These are phyloP conservation scores for Tricholauxania praeusta DNA, from an alignment of 2,888 invertebrate species.

Conservation along the genomic window DNA sequence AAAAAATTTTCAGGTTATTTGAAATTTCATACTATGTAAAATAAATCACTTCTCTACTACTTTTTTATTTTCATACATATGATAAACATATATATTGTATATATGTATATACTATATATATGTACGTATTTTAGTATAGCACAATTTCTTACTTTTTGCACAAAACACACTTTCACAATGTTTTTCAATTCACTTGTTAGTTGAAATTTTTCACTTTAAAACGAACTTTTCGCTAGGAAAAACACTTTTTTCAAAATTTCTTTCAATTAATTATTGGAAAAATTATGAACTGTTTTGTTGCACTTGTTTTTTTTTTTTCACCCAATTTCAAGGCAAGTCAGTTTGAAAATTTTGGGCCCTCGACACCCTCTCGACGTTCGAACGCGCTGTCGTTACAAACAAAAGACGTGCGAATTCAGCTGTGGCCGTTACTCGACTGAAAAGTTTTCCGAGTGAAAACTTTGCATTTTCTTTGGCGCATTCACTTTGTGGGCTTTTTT, in stretches of 20 bases:
- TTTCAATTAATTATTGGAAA: conserved; percentile 8
- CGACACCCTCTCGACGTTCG: conserved; percentile 43
- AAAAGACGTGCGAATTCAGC: conserved; percentile 61
- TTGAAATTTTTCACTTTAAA: neutral
- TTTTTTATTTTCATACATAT: too few relatives aligned
- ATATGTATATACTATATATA: too few relatives aligned
- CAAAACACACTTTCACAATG: neutral
- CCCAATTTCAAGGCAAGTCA: conserved; percentile 51
- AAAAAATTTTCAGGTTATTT: too few relatives aligned
- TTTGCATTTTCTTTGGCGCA: conserved; percentile 31
- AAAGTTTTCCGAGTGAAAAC: conserved; percentile 56
- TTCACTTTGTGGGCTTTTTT: conserved; percentile 19
- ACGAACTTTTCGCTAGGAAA: neutral
- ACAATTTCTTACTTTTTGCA: too few relatives aligned
- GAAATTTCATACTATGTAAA: too few relatives aligned
- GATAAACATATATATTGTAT: too few relatives aligned
- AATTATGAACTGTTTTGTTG: conserved; percentile 21
- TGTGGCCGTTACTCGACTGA: conserved; percentile 65
- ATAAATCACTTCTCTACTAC: too few relatives aligned
- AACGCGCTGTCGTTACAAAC: conserved; percentile 43
- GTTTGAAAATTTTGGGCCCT: conserved; percentile 42
- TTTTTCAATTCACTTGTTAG: conserved; percentile 6
- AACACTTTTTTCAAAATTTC: conserved; percentile 20
- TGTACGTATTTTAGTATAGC: too few relatives aligned
- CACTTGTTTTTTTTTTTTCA: conserved; percentile 42